phyloP scores from a whole-genome alignment of 2,888 invertebrate species.

The Allophyes oxyacanthae region DNA sequence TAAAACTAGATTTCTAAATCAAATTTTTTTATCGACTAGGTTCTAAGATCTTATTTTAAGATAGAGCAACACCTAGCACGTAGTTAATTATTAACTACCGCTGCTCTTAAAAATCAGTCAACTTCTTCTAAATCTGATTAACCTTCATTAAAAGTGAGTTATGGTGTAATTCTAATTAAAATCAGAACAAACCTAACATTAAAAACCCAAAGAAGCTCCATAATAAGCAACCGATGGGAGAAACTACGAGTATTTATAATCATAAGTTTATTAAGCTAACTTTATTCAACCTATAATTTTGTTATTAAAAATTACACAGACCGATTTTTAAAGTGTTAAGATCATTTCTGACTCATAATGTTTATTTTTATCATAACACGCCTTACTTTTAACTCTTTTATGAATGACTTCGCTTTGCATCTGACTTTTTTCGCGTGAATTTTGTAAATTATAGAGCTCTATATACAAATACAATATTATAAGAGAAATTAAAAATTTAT shows the following conservation, averaged over 20 bases:
- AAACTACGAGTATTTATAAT: slow-evolving; percentile 49
- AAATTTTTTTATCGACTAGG: too few species aligned
- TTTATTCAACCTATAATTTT: slow-evolving; percentile 64
- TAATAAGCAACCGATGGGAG: slow-evolving; percentile 26
- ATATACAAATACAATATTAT: too few species aligned
- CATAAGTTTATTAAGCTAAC: slow-evolving; percentile 44
- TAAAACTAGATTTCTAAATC: too few species aligned
- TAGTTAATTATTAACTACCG: background rate
- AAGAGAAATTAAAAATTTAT: too few species aligned
- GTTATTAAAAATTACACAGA: slow-evolving; percentile 68
- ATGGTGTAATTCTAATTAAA: slow-evolving; percentile 48
- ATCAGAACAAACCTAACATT: slow-evolving; percentile 39
- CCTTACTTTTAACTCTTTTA: slow-evolving; percentile 53
- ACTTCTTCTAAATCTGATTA: slow-evolving; percentile 27
- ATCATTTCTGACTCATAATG: slow-evolving; percentile 57
- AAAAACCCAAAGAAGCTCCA: slow-evolving; percentile 28
- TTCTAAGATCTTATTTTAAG: background rate
- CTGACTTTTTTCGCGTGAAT: slow-evolving; percentile 19
- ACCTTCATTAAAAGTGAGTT: slow-evolving; percentile 29
- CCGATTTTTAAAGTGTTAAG: slow-evolving; percentile 69
- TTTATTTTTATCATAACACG: slow-evolving; percentile 61
- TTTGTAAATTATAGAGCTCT: background rate
- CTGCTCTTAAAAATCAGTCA: background rate
- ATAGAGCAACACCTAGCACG: background rate
- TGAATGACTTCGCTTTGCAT: slow-evolving; percentile 19